Base-by-base conservation (phyloP, 1,140 invertebrate species). In the Calliopsis andreniformis region DNA sequence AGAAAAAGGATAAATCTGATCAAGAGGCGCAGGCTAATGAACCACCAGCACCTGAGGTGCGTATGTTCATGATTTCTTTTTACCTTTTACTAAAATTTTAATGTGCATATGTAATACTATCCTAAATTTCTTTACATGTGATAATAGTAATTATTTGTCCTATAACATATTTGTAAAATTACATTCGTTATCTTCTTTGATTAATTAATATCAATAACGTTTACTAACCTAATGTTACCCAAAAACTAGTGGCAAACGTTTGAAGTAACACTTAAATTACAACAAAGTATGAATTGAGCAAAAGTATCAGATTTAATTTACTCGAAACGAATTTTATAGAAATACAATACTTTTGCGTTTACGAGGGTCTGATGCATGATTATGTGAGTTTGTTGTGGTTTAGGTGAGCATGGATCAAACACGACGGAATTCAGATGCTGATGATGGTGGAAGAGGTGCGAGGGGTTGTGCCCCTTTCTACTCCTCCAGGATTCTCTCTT, bases 41-140 rank as follows among this genome's bases (percentile, higher is more conserved):
- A 83, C 90, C 92, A 28, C 89, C 92, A 53, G 90, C 92, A 53
- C 89, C 91, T 64, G 93, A 94, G 91, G 93, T 94, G 89, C 71
- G 80, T 79, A 73, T 8, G 51, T 70, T 28, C 6, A 51, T 28
- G 28, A 8, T 49, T 28, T 32, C 30, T 16, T 20, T 73, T 49
- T 7, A 12, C 10, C 14, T 43, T 70, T 70, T 10, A 43, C 43
- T 39, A 23, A 55, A 68, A 43, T 20, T 25, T 23, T n/a, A 23
- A n/a, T 47, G 39, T 58, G 28, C 18, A 25, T 25, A 18, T 58
- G 20, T 12, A 47, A 51, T 55, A 2, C 49, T 23, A 14, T 51
- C 30, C 42, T 51, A 3, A 18, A 28, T n/a, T 30, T 42, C 14
- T 10, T 51, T 61, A 42, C 14, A 20, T 47, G 51, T 66, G 32